Evolutionary conservation across 2,797 vertebrate genomes (phyloP), one percentile per base, ranked within the genome.

Genomic region (Champsocephalus esox): DNA sequence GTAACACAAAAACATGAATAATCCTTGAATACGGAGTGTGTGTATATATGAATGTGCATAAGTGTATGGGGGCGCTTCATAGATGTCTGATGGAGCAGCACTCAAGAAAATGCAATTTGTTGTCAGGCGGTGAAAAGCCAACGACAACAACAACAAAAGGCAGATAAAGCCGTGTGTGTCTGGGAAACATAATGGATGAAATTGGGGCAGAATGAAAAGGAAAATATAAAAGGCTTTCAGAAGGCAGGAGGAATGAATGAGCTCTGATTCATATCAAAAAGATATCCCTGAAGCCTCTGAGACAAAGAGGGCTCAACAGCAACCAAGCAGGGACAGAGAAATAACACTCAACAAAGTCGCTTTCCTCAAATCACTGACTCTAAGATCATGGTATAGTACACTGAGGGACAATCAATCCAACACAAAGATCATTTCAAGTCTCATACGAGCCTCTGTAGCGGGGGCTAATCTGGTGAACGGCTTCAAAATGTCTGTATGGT

Each of bases 131-230:
- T 91, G 79, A 91, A 91, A 93, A 87, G 84, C 79, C 75, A 87
- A 71, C 49, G 57, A 77, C 75, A 83, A 8, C 34, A 83, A 38
- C 34, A 38, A 86, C 65, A 86, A 79, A 87, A 73, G 79, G 70
- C 71, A 89, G 88, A 91, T 89, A 86, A 82, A 89, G 84, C 77
- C 12, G 63, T 62, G 75, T 71, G 77, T 69, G 56, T 91, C 81
- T 89, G 79, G 76, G 66, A 81, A 86, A 84, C 64, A 80, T 86
- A 87, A 91, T 81, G 81, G 80, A 79, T 79, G 73, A 87, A 87
- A 92, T 79, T 80, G 86, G 77, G 77, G 70, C 81, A 82, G 66
- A 90, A 91, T 89, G 77, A 89, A 89, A 92, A 87, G 85, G 72
- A 73, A 83, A 88, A 79, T 70, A 91, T 87, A 76, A 90, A 89